Conservation (phyloP, 2,888 invertebrate species). For the Eutolmus rufibarbis region DNA sequence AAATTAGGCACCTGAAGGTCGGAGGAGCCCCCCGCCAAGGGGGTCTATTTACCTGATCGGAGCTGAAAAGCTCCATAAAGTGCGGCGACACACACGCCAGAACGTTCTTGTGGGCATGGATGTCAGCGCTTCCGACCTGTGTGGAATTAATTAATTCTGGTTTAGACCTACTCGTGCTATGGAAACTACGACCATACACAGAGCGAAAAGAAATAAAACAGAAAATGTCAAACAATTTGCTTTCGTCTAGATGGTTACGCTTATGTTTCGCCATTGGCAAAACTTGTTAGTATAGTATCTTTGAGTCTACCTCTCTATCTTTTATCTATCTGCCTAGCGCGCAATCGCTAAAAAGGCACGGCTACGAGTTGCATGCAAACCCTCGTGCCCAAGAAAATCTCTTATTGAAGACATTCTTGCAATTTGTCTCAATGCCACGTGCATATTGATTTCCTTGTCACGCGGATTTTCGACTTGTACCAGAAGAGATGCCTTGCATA, state of each 20-base stretch:
- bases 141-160: slow-evolving; percentile 42
- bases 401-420: neutral
- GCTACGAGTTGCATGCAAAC: neutral
- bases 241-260: neutral
- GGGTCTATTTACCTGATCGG: slow-evolving; percentile 63
- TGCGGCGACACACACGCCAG: slow-evolving; percentile 80
- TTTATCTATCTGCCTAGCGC: neutral
- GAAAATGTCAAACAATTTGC: slow-evolving; percentile 21
- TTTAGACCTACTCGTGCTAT: slow-evolving; percentile 46
- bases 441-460: neutral
- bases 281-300: neutral
- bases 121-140: slow-evolving; percentile 74
- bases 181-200: slow-evolving; percentile 47
- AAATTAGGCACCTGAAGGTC: neutral
- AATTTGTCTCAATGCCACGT: neutral
- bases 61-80: slow-evolving; percentile 76
- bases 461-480: neutral
- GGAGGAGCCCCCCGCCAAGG: neutral
- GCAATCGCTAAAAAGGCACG: too few species aligned
- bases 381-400: neutral
- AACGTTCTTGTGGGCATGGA: slow-evolving; percentile 80
- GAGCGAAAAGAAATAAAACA: slow-evolving; percentile 36
- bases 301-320: neutral
- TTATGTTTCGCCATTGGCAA: neutral
- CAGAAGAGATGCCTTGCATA: neutral